Conservation (phyloP, 37 sponge, comb jelly and placozoan genomes). For the Ephydatia muelleri region DNA sequence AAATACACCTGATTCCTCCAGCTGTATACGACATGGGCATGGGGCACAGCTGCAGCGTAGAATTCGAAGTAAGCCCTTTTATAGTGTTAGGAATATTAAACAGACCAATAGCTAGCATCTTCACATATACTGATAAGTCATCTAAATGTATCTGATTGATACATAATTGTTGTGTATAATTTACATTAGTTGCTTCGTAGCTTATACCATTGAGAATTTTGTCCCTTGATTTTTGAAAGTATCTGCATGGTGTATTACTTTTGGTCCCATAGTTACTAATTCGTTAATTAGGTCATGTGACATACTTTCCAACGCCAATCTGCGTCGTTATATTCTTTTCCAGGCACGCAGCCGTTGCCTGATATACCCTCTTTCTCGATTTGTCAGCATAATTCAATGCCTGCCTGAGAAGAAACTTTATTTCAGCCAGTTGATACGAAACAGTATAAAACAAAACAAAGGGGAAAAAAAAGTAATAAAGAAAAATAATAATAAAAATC, state of each 20-base stretch:
- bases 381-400: no score
- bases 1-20: no score
- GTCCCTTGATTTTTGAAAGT: slow-evolving; percentile 19
- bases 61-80: slow-evolving; percentile 46
- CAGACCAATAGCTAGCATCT: slow-evolving; percentile 38
- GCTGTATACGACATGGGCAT: no score
- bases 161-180: slow-evolving; percentile 37
- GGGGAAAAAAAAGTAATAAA: no score
- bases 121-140: slow-evolving; percentile 29
- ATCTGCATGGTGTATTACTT: slow-evolving; percentile 1
- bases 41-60: no score
- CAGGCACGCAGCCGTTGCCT: no score
- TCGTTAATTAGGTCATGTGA: slow-evolving; percentile 16
- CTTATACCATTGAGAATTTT: slow-evolving; percentile 35
- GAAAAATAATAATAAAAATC: no score
- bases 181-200: slow-evolving; percentile 49
- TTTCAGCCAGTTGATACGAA: no score
- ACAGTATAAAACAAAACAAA: no score
- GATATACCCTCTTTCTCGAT: no score
- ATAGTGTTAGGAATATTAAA: slow-evolving; percentile 33
- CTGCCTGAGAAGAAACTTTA: no score
- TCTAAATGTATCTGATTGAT: slow-evolving; percentile 42
- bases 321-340: no score
- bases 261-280: background rate
- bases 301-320: slow-evolving; percentile 38